Base-by-base conservation (phyloP, 2,888 invertebrate genomes). In the Trypoxylon attenuatum region DNA sequence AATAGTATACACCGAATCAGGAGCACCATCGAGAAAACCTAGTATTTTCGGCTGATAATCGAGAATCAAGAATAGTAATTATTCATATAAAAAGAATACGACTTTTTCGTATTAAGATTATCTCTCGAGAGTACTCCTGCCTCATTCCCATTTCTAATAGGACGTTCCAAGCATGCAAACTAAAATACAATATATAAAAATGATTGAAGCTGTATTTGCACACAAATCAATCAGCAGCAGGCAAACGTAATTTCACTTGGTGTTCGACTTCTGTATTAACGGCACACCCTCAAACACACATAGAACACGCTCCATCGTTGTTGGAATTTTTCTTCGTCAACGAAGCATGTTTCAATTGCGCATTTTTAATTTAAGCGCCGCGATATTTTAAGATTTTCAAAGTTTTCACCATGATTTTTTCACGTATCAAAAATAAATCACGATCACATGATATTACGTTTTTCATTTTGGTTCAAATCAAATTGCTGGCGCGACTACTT, bases 151-250 rank as follows among this genome's bases (percentile, higher is more conserved):
- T 13, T 42, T 50, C 56, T 66, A 55, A 43, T 42, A 54, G 53
- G 27, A 47, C 52, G 53, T 73, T 67, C 62, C 61, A 61, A 63
- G 49, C 82, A 72, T 82, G 82, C 82, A 80, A 82, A 80, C 79
- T 78, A 76, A 79, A 79, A 72, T 76, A 66, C 72, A 72, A 63
- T 61, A 77, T 69, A 43, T 71, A 64, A 63, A 67, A 73, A 71
- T 67, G 49, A 62, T 63, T 25, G 52, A 71, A 75, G 71, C 65
- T 70, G 47, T 72, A 70, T 65, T 76, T 69, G 73, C 69, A 71
- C 65, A 63, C 33, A 68, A 70, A 54, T 27, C 65, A 55, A 60
- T 69, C 58, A 59, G 51, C 72, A 64, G 70, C 67, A 69, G 58
- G 58, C 63, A 67, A 76, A 76, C 66, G 61, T 59, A 78, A 77